Base-by-base conservation (phyloP, 2,797 vertebrate genomes). In the Tadarida brasiliensis region DNA sequence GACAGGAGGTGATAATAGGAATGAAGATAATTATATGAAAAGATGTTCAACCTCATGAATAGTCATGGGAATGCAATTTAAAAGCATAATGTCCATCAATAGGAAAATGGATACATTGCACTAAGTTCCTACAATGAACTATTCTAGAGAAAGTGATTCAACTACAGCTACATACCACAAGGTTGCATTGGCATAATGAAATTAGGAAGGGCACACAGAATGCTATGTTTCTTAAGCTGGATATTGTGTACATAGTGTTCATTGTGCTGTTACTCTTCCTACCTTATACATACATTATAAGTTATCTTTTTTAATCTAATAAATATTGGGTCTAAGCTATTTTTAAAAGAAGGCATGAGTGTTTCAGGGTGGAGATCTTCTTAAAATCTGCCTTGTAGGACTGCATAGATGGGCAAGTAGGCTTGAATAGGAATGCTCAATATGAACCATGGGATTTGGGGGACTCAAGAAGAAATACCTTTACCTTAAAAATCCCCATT, bases 61-160 rank as follows among this genome's bases (percentile, higher is more conserved):
- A 44, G 49, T 83, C 16, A 77, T 81, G 30, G 14, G 87, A 93
- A 96, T 86, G 4, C 1, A 81, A 71, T 33, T 91, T 81, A 77
- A 95, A 61, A 85, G 16, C 14, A 84, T 19, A 81, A 57, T 57
- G n/a, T 61, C 15, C 26, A 47, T 82, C 28, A 59, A 54, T 12
- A 84, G 17, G 65, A 68, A 84, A 89, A 57, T 71, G 33, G 59
- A 30, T 22, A 73, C 77, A 82, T 26, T 35, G 1, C 14, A 74
- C 3, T 74, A 80, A 20, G 9, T 82, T 88, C 59, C 44, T 33
- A 78, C 7, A 94, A 19, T 61, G n/a, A 85, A 85, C 49, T 73
- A 33, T 6, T 87, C 47, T 11, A 56, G 19, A 44, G 2, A n/a
- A 88, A 81, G 78, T 39, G 30, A 74, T 70, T 73, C 16, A 73